phyloP scores from a whole-genome alignment of 2,797 vertebrate genomes.

The Vireo griseus region DNA sequence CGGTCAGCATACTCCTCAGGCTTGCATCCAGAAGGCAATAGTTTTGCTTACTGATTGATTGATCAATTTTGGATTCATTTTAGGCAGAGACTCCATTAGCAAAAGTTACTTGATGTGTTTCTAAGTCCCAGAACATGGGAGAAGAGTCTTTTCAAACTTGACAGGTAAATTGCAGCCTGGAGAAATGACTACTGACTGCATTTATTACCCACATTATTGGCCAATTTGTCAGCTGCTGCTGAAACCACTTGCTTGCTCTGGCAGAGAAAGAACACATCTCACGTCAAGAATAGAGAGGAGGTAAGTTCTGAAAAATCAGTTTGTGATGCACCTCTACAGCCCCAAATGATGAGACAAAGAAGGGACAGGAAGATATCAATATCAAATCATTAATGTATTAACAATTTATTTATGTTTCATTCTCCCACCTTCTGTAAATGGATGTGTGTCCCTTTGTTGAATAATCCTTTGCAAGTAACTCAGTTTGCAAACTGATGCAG shows the following conservation, averaged over 20 bases:
- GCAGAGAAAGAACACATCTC: not conserved
- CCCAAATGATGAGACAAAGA: not conserved
- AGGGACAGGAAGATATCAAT: not conserved
- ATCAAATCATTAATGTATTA: not conserved
- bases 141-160: conserved; percentile 21
- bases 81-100: conserved; percentile 18
- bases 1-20: not conserved
- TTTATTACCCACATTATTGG: conserved; percentile 56
- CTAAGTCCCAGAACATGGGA: not conserved
- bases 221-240: conserved; percentile 52
- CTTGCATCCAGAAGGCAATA: not conserved
- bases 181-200: not conserved
- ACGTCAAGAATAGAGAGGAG: not conserved
- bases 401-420: not conserved
- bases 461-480: not conserved
- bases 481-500: not conserved
- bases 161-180: conserved; percentile 48
- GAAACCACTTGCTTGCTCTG: conserved; percentile 10
- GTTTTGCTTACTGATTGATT: not conserved
- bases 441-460: not conserved
- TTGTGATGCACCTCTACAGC: not conserved
- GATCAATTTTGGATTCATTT: not conserved
- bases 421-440: not conserved
- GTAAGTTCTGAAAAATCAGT: not conserved
- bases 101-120: not conserved